A percentile compares a stretch with the other conserved stretches of the same genome.
Evolutionary conservation across 2,113 vertebrate species (phyloP).

Genomic region (Tretioscincus oriximinensis): DNA sequence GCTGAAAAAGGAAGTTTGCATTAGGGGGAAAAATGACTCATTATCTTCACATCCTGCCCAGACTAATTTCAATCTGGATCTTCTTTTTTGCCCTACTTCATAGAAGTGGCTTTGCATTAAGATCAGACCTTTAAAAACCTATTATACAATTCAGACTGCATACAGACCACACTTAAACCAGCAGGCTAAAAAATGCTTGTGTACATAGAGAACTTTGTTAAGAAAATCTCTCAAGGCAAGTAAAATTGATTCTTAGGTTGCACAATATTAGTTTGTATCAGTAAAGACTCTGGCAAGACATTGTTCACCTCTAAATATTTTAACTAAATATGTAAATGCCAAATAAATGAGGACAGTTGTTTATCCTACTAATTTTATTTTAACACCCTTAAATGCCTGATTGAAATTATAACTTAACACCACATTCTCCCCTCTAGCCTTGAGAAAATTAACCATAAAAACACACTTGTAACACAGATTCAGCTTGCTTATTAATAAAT

Average conservation of each 20-base stretch:
- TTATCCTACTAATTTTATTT: not conserved
- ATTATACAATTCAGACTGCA: not conserved
- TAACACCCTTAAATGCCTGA: not conserved
- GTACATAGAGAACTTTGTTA: not conserved
- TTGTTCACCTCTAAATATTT: no score
- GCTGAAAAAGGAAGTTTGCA: not conserved
- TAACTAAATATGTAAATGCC: not conserved
- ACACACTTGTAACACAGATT: not conserved
- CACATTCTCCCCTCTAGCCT: no score
- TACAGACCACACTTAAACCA: not conserved
- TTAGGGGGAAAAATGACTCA: no score
- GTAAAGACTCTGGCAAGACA: not conserved
- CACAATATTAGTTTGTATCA: not conserved
- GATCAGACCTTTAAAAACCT: not conserved
- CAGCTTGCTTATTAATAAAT: slow-evolving; percentile 15
- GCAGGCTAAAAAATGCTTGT: not conserved
- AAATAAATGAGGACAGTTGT: not conserved
- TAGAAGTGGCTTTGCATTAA: not conserved
- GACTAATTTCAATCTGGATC: no score
- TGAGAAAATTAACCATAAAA: not conserved
- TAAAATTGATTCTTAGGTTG: not conserved
- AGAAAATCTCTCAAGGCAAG: not conserved
- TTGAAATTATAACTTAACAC: not conserved
- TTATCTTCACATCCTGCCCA: not conserved
- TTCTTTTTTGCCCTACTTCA: no score